Conservation (phyloP, 2,888 invertebrate genomes). For the Amorpha juglandis region DNA sequence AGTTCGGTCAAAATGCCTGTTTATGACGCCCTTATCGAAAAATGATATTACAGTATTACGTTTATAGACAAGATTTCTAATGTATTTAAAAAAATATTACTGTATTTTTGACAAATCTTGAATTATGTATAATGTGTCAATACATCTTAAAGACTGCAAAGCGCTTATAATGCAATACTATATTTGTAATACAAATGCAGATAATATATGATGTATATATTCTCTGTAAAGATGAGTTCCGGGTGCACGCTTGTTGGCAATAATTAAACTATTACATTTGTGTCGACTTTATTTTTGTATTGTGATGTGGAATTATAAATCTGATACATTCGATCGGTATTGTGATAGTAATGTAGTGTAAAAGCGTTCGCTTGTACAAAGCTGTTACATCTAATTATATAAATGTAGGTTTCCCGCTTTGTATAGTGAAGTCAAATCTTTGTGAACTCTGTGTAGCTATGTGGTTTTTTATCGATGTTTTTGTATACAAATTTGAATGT, state of each 20-base stretch:
- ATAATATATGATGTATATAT: neutral
- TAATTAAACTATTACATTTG: constrained; percentile 24
- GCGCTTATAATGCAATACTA: neutral
- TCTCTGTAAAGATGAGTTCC: neutral
- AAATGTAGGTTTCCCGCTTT: constrained; percentile 38
- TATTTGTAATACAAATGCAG: too few relatives aligned
- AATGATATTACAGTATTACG: neutral
- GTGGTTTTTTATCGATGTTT: constrained; percentile 50
- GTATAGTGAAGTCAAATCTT: constrained; percentile 27
- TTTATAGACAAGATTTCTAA: neutral
- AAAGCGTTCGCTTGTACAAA: constrained; percentile 64
- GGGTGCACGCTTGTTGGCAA: constrained; percentile 21
- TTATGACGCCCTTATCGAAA: neutral
- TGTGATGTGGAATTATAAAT: too few relatives aligned
- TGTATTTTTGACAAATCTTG: neutral
- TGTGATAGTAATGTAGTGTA: constrained; percentile 57
- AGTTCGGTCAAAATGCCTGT: neutral
- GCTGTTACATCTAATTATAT: constrained; percentile 23
- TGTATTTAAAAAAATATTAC: neutral
- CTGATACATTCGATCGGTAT: constrained; percentile 50
- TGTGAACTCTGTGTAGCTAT: constrained; percentile 33
- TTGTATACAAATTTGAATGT: constrained; percentile 50
- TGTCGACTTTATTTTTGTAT: constrained; percentile 29
- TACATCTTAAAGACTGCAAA: neutral
- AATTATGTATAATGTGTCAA: neutral